These are phyloP conservation scores for Brachionus koreanus DNA, from an alignment of 1,140 invertebrate genomes.

Conservation along the genomic window DNA sequence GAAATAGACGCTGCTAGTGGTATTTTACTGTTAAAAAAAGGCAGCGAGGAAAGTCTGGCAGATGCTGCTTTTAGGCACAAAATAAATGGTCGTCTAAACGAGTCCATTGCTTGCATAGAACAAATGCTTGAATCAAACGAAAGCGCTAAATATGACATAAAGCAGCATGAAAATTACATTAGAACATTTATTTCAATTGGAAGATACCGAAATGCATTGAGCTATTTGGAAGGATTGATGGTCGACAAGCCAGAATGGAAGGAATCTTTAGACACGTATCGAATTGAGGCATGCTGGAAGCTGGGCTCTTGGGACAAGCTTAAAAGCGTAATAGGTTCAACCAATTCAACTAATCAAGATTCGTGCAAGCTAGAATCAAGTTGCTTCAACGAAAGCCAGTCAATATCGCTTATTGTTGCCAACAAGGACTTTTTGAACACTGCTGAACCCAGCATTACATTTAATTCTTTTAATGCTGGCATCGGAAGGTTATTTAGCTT, in stretches of 20 bases:
- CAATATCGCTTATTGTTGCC: neutral
- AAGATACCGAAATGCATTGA: conserved; percentile 30
- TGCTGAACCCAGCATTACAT: neutral
- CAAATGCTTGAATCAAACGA: conserved; percentile 43
- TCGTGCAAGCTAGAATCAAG: conserved; percentile 50
- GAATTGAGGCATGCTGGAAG: conserved; percentile 80
- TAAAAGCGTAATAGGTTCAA: conserved; percentile 59
- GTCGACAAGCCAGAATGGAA: conserved; percentile 51
- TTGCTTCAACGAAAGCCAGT: neutral
- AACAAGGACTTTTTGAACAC: conserved; percentile 29
- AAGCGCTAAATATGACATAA: conserved; percentile 30
- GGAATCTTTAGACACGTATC: conserved; percentile 57
- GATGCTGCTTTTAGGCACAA: conserved; percentile 36
- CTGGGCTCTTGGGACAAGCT: conserved; percentile 69
- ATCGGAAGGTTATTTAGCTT: conserved; percentile 34
- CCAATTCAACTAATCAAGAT: conserved; percentile 61
- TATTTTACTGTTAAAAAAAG: conserved; percentile 53
- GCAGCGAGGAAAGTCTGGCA: conserved; percentile 25
- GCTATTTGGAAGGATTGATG: conserved; percentile 32
- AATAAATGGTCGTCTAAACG: conserved; percentile 38
- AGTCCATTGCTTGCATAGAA: conserved; percentile 41
- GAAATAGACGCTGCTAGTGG: conserved; percentile 65
- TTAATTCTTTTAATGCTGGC: conserved; percentile 40
- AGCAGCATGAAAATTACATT: conserved; percentile 39
- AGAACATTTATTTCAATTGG: conserved; percentile 40